phyloP scores from a whole-genome alignment of 2,113 vertebrate genomes.

The Donacobius atricapilla region DNA sequence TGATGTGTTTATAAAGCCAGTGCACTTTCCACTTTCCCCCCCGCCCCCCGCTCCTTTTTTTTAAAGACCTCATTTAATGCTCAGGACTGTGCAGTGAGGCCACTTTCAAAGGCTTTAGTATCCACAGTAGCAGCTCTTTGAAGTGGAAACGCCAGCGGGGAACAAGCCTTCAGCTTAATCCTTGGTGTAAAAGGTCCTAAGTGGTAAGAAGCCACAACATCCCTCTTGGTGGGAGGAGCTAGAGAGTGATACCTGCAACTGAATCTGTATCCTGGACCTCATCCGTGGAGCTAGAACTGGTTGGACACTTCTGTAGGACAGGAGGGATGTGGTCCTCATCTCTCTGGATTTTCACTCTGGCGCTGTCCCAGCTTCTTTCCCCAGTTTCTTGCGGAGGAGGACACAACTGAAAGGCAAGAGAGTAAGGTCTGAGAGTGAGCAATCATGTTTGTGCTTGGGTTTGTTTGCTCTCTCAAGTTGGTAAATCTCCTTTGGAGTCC shows the following conservation, averaged over 20 bases:
- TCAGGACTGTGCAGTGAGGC: background rate
- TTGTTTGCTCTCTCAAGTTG: background rate
- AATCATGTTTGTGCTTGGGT: fast-evolving
- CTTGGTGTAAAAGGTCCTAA: background rate
- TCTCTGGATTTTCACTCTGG: background rate
- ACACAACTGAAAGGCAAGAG: background rate
- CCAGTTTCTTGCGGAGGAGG: background rate
- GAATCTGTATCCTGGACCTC: background rate
- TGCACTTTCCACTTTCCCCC: background rate
- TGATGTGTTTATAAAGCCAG: background rate
- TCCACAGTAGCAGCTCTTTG: slow-evolving; percentile 24
- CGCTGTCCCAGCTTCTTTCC: background rate
- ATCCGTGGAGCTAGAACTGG: background rate
- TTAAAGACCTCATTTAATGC: slow-evolving; percentile 6
- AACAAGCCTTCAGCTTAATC: background rate
- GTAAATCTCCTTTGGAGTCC: background rate
- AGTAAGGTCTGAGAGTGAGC: background rate
- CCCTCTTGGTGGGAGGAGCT: background rate
- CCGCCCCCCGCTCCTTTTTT: fast-evolving
- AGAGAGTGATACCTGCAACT: background rate
- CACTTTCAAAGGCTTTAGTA: slow-evolving; percentile 30
- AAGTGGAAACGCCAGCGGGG: background rate
- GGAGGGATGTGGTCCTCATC: background rate
- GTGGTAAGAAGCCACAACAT: background rate
- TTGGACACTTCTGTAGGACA: background rate